Base-by-base conservation (phyloP, 1,140 invertebrate species). In the Zeugodacus cucurbitae region DNA sequence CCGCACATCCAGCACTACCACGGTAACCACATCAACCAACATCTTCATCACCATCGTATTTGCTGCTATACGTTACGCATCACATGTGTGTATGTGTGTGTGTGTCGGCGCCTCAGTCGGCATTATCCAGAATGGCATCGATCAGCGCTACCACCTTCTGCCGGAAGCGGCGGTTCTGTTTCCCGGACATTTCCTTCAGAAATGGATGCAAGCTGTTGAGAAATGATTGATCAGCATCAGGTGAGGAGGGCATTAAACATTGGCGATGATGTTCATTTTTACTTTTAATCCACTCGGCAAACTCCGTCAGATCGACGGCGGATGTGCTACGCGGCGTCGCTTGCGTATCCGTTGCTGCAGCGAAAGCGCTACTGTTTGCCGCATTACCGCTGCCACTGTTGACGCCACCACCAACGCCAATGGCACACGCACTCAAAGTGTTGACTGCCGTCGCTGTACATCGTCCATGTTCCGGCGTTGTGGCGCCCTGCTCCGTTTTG, bases 201-300 rank as follows among this genome's bases (percentile, higher is more conserved):
- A 90, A 93, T 54, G 92, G 92, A 90, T 91, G 91, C 88, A 93
- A 90, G 86, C 92, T 93, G 86, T 93, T 92, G 70, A 93, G 87
- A 88, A 93, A 93, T 44, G 89, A 91, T 89, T 91, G 92, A 78
- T 93, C 92, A 29, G 92, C 92, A 88, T 93, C 92, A 20, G 91
- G 90, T 26, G 90, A 88, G 34, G 87, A 32, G 44, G 88, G 82
- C 87, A 89, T 86, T 74, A 88, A 86, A 70, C 59, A 86, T 58
- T 86, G 78, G 41, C 87, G 88, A 48, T 89, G 74, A 88, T 88
- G 86, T 57, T 86, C 88, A 86, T 88, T 88, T 89, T 88, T 86
- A 86, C 78, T 86, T 88, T 89, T 89, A 29, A 89, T 70, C 87
- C 87, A 89, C 58, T 89, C 88, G 57, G 88, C 87, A 59, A 89